Percentiles rank a stretch among this genome's conserved stretches.
Conservation (phyloP, 2,797 vertebrate species). For the Coregonus sp. region DNA sequence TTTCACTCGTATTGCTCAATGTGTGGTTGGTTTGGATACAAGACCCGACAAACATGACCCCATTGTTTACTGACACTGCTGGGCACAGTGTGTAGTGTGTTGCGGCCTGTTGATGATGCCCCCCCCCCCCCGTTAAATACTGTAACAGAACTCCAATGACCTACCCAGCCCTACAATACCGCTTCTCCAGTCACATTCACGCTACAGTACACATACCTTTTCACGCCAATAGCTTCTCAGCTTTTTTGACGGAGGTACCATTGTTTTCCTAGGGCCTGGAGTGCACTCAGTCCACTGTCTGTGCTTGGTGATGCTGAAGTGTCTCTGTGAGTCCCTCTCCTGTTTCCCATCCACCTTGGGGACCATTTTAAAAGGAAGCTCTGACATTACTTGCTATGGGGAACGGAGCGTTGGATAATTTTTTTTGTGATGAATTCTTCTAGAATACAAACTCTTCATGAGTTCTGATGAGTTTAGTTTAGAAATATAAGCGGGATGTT, state of each 20-base stretch:
- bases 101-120: neutral
- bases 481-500: neutral
- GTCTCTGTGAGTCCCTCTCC: neutral
- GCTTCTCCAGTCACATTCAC: neutral
- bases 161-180: neutral
- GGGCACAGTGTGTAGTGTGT: neutral
- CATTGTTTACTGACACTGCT: neutral
- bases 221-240: neutral
- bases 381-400: neutral
- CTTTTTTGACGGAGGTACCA: neutral
- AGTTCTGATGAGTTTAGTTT: neutral
- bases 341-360: neutral
- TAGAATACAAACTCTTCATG: neutral
- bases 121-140: neutral
- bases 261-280: neutral
- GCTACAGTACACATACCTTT: neutral
- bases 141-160: neutral
- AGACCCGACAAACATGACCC: neutral
- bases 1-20: neutral
- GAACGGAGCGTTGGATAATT: neutral
- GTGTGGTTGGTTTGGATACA: neutral
- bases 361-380: neutral
- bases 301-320: neutral
- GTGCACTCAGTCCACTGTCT: neutral
- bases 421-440: neutral